A percentile compares a stretch with the other conserved stretches of the same genome.
phyloP scores from a whole-genome alignment of 2,113 vertebrate genomes.

The Aldabrachelys gigantea region DNA sequence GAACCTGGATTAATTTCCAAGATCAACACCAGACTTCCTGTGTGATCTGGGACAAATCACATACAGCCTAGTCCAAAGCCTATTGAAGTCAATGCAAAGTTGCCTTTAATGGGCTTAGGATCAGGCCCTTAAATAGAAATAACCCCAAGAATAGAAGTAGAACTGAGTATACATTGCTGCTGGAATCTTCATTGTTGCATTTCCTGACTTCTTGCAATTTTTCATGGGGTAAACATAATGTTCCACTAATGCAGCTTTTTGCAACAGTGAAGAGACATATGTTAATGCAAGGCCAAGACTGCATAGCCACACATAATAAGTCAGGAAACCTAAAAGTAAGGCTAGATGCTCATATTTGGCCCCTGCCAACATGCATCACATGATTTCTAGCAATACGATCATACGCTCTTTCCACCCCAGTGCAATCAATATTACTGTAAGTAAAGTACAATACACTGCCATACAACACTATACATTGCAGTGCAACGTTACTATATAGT shows the following conservation, averaged over 20 bases:
- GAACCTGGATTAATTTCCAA: neutral
- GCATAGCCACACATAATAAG: neutral
- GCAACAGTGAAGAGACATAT: neutral
- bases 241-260: too few relatives aligned
- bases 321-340: neutral
- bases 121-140: neutral
- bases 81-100: neutral
- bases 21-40: neutral
- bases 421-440: neutral
- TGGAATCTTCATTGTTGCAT: rapidly evolving
- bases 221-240: rapidly evolving
- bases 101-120: neutral
- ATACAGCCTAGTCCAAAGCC: neutral
- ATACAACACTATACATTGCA: neutral
- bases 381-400: neutral
- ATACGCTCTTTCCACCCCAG: too few relatives aligned
- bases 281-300: rapidly evolving
- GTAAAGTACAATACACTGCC: neutral
- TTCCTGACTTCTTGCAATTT: rapidly evolving
- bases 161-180: rapidly evolving
- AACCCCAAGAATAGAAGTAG: neutral
- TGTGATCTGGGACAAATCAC: neutral
- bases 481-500: neutral
- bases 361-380: neutral
- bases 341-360: neutral